Evolutionary conservation across 1,140 invertebrate species (phyloP), one percentile per base, ranked within the genome.

Genomic region (Globodera ellingtonae): DNA sequence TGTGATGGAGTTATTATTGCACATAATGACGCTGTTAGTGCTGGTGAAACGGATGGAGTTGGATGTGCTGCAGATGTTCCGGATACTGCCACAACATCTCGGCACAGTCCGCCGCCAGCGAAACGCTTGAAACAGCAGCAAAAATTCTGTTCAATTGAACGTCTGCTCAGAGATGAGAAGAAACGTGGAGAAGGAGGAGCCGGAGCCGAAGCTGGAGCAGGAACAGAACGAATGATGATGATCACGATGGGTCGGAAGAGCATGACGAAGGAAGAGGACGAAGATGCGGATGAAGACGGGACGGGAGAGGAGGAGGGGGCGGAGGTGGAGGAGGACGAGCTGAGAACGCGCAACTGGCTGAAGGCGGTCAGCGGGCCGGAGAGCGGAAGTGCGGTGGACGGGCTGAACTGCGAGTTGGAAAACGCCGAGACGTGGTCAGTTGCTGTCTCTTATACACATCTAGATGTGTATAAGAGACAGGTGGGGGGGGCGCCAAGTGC

Each of bases 391-490:
- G 24, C 62, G 10, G 6, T 77, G 48, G 65, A 44, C n/a, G 47
- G 69, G 47, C 65, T 77, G 69, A 77, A 67, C 65, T 77, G 75
- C 69, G 75, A 77, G 47, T 65, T 77, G 75, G 75, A 77, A 1
- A 77, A 77, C 35, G 69, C 46, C 48, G 75, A 62, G 65, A 62
- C 48, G 6, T 77, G 75, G 75, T 77, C 65, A 70, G 35, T 70
- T 9, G 4, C n/a, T n/a, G n/a, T n/a, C n/a, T n/a, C n/a, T n/a
- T n/a, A n/a, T n/a, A n/a, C n/a, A n/a, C n/a, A n/a, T n/a, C n/a
- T n/a, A n/a, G n/a, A n/a, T n/a, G n/a, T n/a, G n/a, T n/a, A n/a
- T n/a, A n/a, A n/a, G n/a, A n/a, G n/a, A n/a, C n/a, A n/a, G n/a
- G n/a, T n/a, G 18, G 3, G 35, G 3, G 35, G 35, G 35, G 35